Evolutionary conservation across 2,888 invertebrate genomes (phyloP).

Genomic region (Nephrocerus scutellatus): DNA sequence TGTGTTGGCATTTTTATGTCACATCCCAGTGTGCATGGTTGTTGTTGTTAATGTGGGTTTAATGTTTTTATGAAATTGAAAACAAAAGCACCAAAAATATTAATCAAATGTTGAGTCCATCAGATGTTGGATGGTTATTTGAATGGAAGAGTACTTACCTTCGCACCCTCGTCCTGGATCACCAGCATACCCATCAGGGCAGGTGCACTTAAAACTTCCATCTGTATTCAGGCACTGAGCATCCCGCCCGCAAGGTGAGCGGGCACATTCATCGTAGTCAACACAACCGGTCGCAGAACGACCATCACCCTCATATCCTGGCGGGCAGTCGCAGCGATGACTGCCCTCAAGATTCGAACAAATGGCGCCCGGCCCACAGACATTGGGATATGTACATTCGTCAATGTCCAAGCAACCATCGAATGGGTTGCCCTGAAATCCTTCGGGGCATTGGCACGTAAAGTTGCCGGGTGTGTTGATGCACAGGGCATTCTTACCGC

Average conservation of each 20-base stretch:
- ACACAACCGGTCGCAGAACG: constrained; percentile 59
- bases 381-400: constrained; percentile 66
- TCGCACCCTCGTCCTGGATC: constrained; percentile 68
- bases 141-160: constrained; percentile 53
- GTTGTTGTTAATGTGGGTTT: constrained; percentile 4
- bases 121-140: not conserved
- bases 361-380: constrained; percentile 71
- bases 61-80: constrained; percentile 1
- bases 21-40: not conserved
- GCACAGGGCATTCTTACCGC: constrained; percentile 75
- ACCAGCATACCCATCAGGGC: constrained; percentile 76
- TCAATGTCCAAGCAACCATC: constrained; percentile 74
- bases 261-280: constrained; percentile 69
- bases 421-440: constrained; percentile 77
- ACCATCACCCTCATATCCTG: constrained; percentile 75
- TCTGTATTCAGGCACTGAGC: constrained; percentile 73
- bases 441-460: constrained; percentile 75
- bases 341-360: constrained; percentile 76
- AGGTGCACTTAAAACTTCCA: constrained; percentile 72
- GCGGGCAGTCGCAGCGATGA: constrained; percentile 76
- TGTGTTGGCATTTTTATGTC: not conserved
- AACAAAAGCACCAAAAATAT: constrained; percentile 12
- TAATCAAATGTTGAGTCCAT: constrained; percentile 19
- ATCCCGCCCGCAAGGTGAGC: constrained; percentile 69
- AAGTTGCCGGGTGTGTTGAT: constrained; percentile 81